Evolutionary conservation across 2,113 vertebrate species (phyloP).

Genomic region (Oceanites oceanicus): DNA sequence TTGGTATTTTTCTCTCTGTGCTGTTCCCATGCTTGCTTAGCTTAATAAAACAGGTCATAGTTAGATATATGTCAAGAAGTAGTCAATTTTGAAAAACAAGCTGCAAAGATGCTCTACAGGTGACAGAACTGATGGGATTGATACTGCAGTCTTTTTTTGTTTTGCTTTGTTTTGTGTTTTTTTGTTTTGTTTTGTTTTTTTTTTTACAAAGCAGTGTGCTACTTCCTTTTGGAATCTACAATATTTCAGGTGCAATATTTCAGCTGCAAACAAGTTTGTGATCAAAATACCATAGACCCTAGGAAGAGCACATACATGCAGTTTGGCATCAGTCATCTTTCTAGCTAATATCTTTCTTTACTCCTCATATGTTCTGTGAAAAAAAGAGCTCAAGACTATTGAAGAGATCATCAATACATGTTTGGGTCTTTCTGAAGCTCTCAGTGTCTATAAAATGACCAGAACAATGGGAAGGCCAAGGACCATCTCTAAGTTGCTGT

Average conservation of each 20-base stretch:
- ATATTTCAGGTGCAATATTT: background rate
- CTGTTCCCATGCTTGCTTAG: background rate
- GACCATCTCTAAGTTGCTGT: background rate
- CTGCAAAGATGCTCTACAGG: background rate
- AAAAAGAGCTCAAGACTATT: background rate
- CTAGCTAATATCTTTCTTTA: background rate
- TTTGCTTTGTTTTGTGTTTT: background rate
- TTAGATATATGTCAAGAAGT: background rate
- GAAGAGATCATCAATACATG: fast-evolving
- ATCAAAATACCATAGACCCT: background rate
- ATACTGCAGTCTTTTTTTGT: background rate
- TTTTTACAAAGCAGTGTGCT: background rate
- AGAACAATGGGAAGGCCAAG: background rate
- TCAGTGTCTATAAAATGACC: background rate
- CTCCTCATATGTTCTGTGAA: background rate
- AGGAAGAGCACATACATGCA: background rate
- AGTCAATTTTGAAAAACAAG: background rate
- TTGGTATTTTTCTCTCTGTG: background rate
- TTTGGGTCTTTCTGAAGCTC: background rate
- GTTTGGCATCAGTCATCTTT: background rate
- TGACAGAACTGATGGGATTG: background rate
- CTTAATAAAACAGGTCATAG: background rate
- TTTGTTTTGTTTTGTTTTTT: background rate
- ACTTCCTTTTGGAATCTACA: background rate
- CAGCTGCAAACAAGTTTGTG: background rate